Percentiles rank a stretch among this genome's conserved stretches.
phyloP scores from a whole-genome alignment of 2,888 invertebrate species.

The Drosophila rubida region DNA sequence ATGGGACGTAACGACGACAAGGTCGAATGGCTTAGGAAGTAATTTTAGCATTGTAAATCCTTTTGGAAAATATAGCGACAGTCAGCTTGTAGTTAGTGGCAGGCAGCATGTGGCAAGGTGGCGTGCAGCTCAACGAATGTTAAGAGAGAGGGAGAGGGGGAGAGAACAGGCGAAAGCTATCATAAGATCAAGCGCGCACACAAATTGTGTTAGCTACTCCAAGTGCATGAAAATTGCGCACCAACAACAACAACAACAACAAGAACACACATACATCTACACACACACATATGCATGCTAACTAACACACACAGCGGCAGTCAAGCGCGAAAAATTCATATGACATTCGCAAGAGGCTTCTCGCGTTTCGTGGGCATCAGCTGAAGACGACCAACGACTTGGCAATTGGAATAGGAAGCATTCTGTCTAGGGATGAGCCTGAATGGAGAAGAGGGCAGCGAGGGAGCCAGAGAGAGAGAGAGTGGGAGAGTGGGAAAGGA shows the following conservation, averaged over 20 bases:
- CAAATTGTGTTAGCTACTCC: constrained; percentile 65
- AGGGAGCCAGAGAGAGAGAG: neutral
- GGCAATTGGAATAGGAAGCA: constrained; percentile 36
- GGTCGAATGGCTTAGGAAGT: constrained; percentile 79
- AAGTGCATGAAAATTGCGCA: constrained; percentile 64
- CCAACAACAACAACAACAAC: constrained; percentile 41
- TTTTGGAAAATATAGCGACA: constrained; percentile 80
- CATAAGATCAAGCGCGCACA: constrained; percentile 69
- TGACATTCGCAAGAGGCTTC: constrained; percentile 60
- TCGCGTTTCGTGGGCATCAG: constrained; percentile 24
- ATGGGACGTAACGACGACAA: constrained; percentile 67
- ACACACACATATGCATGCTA: constrained; percentile 24
- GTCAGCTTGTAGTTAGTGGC: constrained; percentile 77
- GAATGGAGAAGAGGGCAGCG: neutral
- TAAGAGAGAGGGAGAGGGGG: neutral
- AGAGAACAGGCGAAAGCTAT: constrained; percentile 43
- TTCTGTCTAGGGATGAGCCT: neutral
- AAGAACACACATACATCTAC: constrained; percentile 36
- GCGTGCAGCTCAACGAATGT: neutral
- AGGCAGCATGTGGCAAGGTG: constrained; percentile 19
- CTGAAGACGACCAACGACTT: constrained; percentile 28
- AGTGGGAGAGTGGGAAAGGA: neutral
- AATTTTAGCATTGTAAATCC: constrained; percentile 80
- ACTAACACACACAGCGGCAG: constrained; percentile 30
- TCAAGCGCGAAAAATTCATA: constrained; percentile 70